phyloP scores from a whole-genome alignment of 35 echinoderm and acorn worm genomes.

The Chiridota heheva region DNA sequence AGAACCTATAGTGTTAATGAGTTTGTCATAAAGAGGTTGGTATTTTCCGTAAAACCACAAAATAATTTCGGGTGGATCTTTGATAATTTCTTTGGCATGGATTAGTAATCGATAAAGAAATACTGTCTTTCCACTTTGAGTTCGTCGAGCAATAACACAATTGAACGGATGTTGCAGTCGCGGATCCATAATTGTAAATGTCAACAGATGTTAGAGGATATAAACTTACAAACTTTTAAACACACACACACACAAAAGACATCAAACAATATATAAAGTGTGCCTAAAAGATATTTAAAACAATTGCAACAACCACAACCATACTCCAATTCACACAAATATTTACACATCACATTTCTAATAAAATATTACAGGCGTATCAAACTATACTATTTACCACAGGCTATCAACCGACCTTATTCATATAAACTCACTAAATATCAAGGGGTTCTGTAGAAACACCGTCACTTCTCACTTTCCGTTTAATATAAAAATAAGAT shows the following conservation, averaged over 20 bases:
- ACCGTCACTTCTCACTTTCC: slow-evolving; percentile 38
- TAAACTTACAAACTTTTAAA: background rate
- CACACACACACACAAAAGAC: background rate
- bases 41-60: no score
- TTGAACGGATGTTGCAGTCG: slow-evolving; percentile 53
- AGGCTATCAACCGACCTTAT: background rate
- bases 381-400: background rate
- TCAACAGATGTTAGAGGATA: background rate
- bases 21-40: slow-evolving; percentile 27
- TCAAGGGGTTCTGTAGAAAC: slow-evolving; percentile 47
- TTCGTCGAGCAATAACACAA: slow-evolving; percentile 42
- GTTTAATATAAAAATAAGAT: slow-evolving; percentile 60
- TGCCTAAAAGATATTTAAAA: background rate
- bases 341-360: background rate
- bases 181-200: slow-evolving; percentile 21
- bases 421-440: slow-evolving; percentile 18
- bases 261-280: background rate
- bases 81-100: slow-evolving; percentile 35
- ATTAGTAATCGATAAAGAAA: slow-evolving; percentile 51
- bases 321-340: background rate
- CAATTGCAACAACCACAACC: background rate
- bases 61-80: slow-evolving; percentile 44
- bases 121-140: slow-evolving; percentile 52
- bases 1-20: slow-evolving; percentile 7
- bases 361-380: background rate